Percentiles rank a stretch among this genome's conserved stretches.
Conservation (phyloP, 2,888 invertebrate species). For the Proisotoma minuta region DNA sequence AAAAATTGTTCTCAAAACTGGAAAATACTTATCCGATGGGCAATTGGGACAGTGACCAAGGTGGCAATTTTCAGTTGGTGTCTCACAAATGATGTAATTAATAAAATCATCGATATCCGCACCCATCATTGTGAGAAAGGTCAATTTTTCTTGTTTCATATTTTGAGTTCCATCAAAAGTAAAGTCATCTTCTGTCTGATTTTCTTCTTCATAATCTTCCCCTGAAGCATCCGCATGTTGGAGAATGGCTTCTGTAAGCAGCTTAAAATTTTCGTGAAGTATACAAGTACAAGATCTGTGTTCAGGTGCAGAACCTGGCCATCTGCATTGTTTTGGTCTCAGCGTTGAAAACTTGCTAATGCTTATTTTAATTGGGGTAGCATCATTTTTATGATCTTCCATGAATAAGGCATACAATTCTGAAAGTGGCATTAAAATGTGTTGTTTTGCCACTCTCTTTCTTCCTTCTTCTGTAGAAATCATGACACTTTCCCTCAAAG, state of each 20-base stretch:
- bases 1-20: not conserved
- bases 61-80: not conserved
- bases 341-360: not conserved
- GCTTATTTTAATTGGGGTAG: not conserved
- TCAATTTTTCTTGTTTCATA: too few species aligned
- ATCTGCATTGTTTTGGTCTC: slow-evolving; percentile 8
- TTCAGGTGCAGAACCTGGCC: too few species aligned
- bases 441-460: not conserved
- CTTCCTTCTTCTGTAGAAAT: not conserved
- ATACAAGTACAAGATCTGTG: not conserved
- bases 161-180: too few species aligned
- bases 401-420: not conserved
- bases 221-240: too few species aligned
- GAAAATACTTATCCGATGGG: not conserved
- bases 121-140: too few species aligned
- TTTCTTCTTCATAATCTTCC: too few species aligned
- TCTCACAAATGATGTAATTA: too few species aligned
- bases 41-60: not conserved
- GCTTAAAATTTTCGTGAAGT: not conserved
- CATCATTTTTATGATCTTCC: not conserved
- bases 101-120: too few species aligned
- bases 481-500: not conserved
- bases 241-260: not conserved
- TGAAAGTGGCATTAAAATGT: not conserved
- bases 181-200: too few species aligned